Evolutionary conservation across 92 coral and sea anemone genomes (phyloP), one percentile per base, ranked within the genome.

Genomic region (Palythoa heliodiscus): DNA sequence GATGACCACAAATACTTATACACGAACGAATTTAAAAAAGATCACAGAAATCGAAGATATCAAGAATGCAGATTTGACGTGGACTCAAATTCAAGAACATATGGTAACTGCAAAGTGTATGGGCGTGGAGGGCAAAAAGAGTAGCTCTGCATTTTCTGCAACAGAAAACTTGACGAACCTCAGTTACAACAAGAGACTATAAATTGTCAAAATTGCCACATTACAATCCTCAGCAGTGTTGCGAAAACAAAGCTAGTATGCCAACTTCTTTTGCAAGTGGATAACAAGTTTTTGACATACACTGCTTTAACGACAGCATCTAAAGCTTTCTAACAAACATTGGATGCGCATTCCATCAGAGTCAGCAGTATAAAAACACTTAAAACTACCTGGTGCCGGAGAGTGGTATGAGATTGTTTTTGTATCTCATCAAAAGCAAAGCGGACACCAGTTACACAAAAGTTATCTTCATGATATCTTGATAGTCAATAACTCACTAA

Each of bases 301-400:
- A 91, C 90, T 71, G 87, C 88, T 76, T 91, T 89, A 92, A 86
- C 76, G 90, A 92, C 81, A 87, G 76, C 71, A 86, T 92, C 72
- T 88, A 88, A 75, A 91, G 94, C 75, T 91, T 91, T 82, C 83
- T 91, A 72, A 75, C 75, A 78, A 88, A 74, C 83, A 67, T 76
- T 37, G 73, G 66, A 23, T 75, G 85, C n/a, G n/a, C n/a, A n/a
- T n/a, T n/a, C n/a, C 87, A 80, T 80, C 71, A 16, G 40, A 78
- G 83, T 78, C 16, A 10, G 61, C 1, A 1, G 61, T 54, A 15
- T 54, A 10, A 84, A 73, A 80, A 80, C 64, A 85, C 83, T 85
- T 75, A 85, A 85, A 85, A 75, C 83, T 86, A 75, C 64, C 83
- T 76, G 76, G 88, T 86, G 88, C 88, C 76, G 66, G 83, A 75